Conservation (phyloP, 1,140 invertebrate species). For the Drosophila hydei region DNA sequence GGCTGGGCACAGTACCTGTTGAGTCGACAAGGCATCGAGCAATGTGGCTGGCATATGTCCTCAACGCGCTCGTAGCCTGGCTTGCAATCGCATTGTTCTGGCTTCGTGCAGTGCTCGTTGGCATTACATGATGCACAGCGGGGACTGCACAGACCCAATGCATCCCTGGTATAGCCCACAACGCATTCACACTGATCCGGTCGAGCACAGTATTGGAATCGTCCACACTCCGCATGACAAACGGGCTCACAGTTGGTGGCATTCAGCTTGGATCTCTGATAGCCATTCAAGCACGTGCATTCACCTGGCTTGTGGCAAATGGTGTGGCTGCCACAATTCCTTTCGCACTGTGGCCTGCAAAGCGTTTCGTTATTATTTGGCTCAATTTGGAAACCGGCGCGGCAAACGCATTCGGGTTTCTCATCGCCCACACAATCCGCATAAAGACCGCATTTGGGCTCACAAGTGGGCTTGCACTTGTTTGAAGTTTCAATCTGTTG, state of each 20-base stretch:
- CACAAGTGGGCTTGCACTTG: not conserved
- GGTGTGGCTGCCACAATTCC: not conserved
- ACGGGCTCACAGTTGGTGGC: slow-evolving; percentile 13
- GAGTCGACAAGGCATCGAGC: too few relatives aligned
- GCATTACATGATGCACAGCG: slow-evolving; percentile 74
- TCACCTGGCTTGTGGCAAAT: not conserved
- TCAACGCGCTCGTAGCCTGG: too few relatives aligned
- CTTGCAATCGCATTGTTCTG: too few relatives aligned
- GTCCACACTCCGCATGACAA: not conserved
- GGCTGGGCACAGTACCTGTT: too few relatives aligned
- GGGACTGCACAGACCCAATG: not conserved
- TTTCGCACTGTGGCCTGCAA: slow-evolving; percentile 4
- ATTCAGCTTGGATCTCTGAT: not conserved
- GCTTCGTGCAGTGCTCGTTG: slow-evolving; percentile 75
- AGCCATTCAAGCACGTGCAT: not conserved
- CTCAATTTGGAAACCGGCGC: not conserved
- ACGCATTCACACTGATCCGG: slow-evolving; percentile 8
- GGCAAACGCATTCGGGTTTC: not conserved
- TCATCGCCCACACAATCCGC: not conserved
- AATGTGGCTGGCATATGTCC: too few relatives aligned
- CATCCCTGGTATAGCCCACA: not conserved
- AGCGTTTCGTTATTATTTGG: not conserved
- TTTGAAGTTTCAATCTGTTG: too few relatives aligned
- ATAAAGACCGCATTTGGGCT: not conserved
- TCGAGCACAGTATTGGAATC: not conserved